A percentile compares a stretch with the other conserved stretches of the same genome.
These are phyloP conservation scores for Arge pagana DNA, from an alignment of 2,888 invertebrate genomes.

Conservation along the genomic window DNA sequence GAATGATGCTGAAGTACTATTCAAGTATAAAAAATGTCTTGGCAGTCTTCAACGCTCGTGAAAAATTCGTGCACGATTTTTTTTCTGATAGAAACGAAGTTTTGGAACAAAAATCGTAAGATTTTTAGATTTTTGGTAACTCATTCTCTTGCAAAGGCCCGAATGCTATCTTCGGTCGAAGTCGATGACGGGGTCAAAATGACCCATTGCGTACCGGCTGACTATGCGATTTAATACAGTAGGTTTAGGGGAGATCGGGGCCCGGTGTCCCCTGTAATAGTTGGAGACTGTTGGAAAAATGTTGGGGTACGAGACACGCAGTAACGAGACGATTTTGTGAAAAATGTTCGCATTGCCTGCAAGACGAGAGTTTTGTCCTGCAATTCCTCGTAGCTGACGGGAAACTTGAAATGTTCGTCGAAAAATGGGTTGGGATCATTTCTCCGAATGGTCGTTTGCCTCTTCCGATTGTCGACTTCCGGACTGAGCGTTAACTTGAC, in stretches of 20 bases:
- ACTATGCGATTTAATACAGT: too few relatives aligned
- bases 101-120: too few relatives aligned
- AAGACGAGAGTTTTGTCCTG: constrained; percentile 76
- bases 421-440: constrained; percentile 87
- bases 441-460: constrained; percentile 83
- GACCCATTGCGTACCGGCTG: too few relatives aligned
- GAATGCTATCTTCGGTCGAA: background rate
- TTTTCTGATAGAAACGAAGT: too few relatives aligned
- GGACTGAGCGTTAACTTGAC: constrained; percentile 80
- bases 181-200: too few relatives aligned
- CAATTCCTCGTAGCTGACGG: constrained; percentile 86
- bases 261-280: too few relatives aligned
- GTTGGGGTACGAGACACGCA: background rate
- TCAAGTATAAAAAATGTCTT: too few relatives aligned
- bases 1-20: too few relatives aligned
- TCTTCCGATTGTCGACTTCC: constrained; percentile 81
- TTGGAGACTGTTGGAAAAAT: background rate
- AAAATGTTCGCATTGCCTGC: constrained; percentile 63
- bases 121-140: background rate
- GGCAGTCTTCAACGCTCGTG: too few relatives aligned
- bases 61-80: too few relatives aligned
- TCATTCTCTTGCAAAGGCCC: background rate
- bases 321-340: too few relatives aligned
- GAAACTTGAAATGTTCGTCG: constrained; percentile 91
- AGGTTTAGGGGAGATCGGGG: too few relatives aligned